A percentile compares a stretch with the other conserved stretches of the same genome.
phyloP scores from a whole-genome alignment of 2,888 invertebrate genomes.

The Antitype chi region DNA sequence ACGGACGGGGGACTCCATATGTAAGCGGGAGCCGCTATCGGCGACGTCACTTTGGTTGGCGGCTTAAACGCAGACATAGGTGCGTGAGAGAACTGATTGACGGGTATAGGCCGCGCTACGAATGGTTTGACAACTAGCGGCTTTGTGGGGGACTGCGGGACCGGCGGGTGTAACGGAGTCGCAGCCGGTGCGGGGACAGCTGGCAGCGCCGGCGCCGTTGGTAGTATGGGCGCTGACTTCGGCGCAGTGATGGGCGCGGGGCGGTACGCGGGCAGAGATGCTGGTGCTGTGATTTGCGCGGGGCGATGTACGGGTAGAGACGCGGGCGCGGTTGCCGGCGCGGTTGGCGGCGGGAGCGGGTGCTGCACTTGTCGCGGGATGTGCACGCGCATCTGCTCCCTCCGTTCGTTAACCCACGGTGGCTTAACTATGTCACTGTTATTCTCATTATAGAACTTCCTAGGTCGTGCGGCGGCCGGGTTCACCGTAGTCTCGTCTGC shows the following conservation, averaged over 20 bases:
- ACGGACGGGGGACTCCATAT: constrained; percentile 87
- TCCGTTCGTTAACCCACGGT: constrained; percentile 86
- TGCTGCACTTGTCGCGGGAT: constrained; percentile 65
- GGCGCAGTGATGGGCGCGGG: constrained; percentile 37
- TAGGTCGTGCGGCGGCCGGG: constrained; percentile 68
- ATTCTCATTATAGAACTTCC: constrained; percentile 76
- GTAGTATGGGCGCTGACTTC: constrained; percentile 21
- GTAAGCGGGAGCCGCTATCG: constrained; percentile 78
- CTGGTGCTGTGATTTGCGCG: constrained; percentile 41
- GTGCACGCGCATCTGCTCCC: constrained; percentile 71
- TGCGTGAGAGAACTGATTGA: constrained; percentile 94
- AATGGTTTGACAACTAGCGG: constrained; percentile 84
- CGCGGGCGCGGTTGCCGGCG: constrained; percentile 39
- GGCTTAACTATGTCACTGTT: constrained; percentile 82
- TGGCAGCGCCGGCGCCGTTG: constrained; percentile 39
- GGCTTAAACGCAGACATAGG: constrained; percentile 95
- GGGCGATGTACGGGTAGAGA: constrained; percentile 39
- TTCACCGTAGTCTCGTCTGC: constrained; percentile 89
- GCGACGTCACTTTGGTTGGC: constrained; percentile 84
- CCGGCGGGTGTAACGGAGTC: constrained; percentile 63
- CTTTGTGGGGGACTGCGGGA: constrained; percentile 79
- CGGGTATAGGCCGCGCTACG: constrained; percentile 90
- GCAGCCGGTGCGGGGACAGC: constrained; percentile 41
- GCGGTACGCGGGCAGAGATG: constrained; percentile 32
- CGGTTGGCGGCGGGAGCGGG: constrained; percentile 48